Base-by-base conservation (phyloP, 53 echinoderm and acorn worm genomes). In the Patiria pectinifera region DNA sequence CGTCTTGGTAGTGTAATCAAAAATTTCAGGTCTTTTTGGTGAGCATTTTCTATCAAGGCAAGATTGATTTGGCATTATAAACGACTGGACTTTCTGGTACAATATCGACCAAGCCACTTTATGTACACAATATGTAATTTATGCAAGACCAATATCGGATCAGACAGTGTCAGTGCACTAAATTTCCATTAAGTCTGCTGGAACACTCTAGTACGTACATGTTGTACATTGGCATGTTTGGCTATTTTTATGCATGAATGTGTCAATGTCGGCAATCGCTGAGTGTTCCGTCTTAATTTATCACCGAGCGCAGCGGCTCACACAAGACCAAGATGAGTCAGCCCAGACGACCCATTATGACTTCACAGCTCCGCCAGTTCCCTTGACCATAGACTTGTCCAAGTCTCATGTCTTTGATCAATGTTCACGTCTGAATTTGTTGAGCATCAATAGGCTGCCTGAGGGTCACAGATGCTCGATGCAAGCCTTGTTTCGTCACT, bases 221-320 rank as follows among this genome's bases (percentile, higher is more conserved):
- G 8, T 53, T 6, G 5, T 53, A 53, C 8, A 53, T 53, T 5
- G 53, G 66, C 66, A 66, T 66, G 66, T 66, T 66, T 66, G 66
- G 66, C 12, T 11, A 66, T 66, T 66, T 66, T 11, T 14, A 18
- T 66, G 66, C 19, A 66, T 66, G 66, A 66, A 66, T 66, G 66
- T 66, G 66, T 14, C 15, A 18, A 66, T 66, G 15, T 66, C 19
- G 12, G 66, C 66, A 11, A 0, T 66, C 66, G 10, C 3, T 11
- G 66, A 66, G 66, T 66, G 6, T 66, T 66, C 69, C 49, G 21
- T 26, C 43, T 85, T 60, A 35, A 85, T 59, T 85, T 62, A 83
- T 85, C 61, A 62, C 81, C 46, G 60, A 45, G 53, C 71, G 26
- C 25, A 12, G 76, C 10, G 76, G 76, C 76, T 76, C 76, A 25